phyloP scores from a whole-genome alignment of 2,113 vertebrate species.

The Xenopus laevis region DNA sequence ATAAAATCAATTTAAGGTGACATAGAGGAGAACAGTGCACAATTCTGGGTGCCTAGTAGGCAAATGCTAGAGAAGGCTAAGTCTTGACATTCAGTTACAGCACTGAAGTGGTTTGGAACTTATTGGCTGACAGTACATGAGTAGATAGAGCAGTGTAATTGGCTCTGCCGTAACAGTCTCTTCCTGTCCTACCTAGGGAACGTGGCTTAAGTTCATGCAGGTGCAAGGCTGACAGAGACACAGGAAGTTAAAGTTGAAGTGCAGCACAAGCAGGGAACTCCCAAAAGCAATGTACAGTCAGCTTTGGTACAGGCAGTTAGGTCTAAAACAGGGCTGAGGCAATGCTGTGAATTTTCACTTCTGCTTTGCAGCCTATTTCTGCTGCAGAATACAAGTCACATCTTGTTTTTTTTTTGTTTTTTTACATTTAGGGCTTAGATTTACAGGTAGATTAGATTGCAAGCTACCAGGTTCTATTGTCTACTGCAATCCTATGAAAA shows the following conservation, averaged over 20 bases:
- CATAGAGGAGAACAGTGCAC: too few relatives aligned
- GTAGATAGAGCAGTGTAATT: neutral
- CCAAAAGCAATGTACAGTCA: slow-evolving; percentile 3
- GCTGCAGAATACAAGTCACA: neutral
- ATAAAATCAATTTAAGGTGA: too few relatives aligned
- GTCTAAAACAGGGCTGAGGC: neutral
- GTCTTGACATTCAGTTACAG: too few relatives aligned
- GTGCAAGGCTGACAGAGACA: slow-evolving; percentile 7
- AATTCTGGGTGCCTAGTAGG: too few relatives aligned
- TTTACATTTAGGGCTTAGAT: neutral
- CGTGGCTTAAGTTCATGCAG: slow-evolving; percentile 2
- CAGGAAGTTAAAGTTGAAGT: neutral
- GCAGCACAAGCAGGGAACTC: neutral
- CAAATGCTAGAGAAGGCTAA: neutral
- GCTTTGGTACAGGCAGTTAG: neutral
- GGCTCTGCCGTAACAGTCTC: neutral
- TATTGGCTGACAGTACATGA: neutral
- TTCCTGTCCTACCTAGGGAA: slow-evolving; percentile 1
- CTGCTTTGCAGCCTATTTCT: neutral
- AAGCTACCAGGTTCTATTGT: neutral
- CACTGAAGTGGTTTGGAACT: too few relatives aligned
- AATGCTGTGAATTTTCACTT: neutral
- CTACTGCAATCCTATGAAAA: too few relatives aligned
- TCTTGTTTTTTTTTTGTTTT: too few relatives aligned
- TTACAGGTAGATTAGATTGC: neutral